Evolutionary conservation across 2,888 invertebrate genomes (phyloP).

Genomic region (Lagria hirta): DNA sequence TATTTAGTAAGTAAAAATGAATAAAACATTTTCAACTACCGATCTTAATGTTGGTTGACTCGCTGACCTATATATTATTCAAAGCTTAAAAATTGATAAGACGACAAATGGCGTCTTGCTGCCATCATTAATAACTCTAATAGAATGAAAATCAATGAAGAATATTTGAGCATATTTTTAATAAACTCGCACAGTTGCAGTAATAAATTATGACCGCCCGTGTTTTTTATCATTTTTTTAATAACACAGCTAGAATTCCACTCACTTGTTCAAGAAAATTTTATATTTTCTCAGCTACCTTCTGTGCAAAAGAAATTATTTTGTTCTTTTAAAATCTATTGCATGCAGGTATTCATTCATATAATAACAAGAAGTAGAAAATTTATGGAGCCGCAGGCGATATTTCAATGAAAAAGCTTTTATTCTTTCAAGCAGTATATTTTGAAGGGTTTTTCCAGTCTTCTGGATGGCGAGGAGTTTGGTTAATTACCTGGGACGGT

Average conservation of each 20-base stretch:
- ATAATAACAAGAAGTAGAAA: slow-evolving; percentile 15
- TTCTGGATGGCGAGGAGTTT: no score
- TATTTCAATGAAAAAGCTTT: slow-evolving; percentile 5
- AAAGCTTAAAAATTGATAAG: slow-evolving; percentile 19
- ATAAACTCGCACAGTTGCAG: background rate
- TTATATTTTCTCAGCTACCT: slow-evolving; percentile 8
- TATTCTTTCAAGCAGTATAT: no score
- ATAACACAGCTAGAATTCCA: slow-evolving; percentile 1
- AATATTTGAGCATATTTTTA: background rate
- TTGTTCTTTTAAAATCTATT: slow-evolving; percentile 2
- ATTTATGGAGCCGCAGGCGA: slow-evolving; percentile 12
- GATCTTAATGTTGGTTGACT: slow-evolving; percentile 15
- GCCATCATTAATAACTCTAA: background rate
- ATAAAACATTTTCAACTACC: slow-evolving; percentile 30
- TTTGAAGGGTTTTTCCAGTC: no score
- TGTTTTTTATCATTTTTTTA: slow-evolving; percentile 3
- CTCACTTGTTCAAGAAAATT: slow-evolving; percentile 1
- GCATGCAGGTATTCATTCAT: slow-evolving; percentile 1
- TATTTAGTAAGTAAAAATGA: slow-evolving; percentile 31
- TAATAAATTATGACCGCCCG: no score
- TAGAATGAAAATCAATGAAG: background rate
- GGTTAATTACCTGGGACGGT: no score
- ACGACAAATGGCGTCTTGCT: slow-evolving; percentile 1
- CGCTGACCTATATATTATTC: slow-evolving; percentile 26
- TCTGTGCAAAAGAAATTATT: slow-evolving; percentile 18